Conservation (phyloP, 2,888 invertebrate genomes). For the Melanchra persicariae region DNA sequence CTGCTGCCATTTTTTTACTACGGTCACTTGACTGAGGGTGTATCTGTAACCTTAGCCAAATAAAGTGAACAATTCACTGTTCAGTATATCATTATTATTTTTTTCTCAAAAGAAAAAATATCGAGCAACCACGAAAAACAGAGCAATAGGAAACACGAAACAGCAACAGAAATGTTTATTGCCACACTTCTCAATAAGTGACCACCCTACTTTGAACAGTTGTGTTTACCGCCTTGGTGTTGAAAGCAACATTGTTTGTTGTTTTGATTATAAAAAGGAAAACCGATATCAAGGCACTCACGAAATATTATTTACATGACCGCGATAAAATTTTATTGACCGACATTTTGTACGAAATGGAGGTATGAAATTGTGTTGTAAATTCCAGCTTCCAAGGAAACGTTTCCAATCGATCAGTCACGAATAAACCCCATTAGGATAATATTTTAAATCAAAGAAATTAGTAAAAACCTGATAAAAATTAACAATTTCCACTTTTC, state of each 20-base stretch:
- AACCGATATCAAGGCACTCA: constrained; percentile 18
- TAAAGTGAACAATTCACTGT: not conserved
- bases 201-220: constrained; percentile 51
- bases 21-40: not conserved
- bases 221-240: constrained; percentile 60
- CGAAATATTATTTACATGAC: constrained; percentile 3
- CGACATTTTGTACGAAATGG: constrained; percentile 12
- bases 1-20: too few species aligned
- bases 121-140: constrained; percentile 49
- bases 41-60: not conserved
- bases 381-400: constrained; percentile 1
- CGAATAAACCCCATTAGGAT: too few species aligned
- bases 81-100: not conserved
- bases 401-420: constrained; percentile 10
- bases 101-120: constrained; percentile 34
- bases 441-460: too few species aligned
- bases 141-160: constrained; percentile 41
- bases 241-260: constrained; percentile 59
- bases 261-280: constrained; percentile 50
- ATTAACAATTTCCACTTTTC: too few species aligned
- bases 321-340: constrained; percentile 4
- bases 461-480: too few species aligned
- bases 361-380: constrained; percentile 3
- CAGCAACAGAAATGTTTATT: constrained; percentile 39
- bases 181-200: constrained; percentile 31